Conservation (phyloP, 2,888 invertebrate species). For the Sthenelais limicola region DNA sequence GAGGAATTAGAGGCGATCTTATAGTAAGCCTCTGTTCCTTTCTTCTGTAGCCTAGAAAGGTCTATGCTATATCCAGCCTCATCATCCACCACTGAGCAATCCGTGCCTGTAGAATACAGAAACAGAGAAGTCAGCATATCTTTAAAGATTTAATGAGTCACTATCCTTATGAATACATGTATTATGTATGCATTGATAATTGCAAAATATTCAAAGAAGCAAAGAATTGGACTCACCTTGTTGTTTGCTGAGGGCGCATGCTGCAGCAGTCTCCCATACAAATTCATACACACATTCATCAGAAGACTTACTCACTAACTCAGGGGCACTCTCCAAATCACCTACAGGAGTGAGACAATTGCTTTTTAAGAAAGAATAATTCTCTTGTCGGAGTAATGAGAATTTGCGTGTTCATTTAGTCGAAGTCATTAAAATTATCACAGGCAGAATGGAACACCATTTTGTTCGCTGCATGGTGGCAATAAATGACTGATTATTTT, state of each 20-base stretch:
- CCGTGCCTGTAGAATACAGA: conserved; percentile 52
- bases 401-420: too few species aligned
- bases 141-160: too few species aligned
- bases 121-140: too few species aligned
- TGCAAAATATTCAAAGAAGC: too few species aligned
- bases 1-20: conserved; percentile 45
- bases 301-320: conserved; percentile 55
- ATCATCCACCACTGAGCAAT: conserved; percentile 59
- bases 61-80: conserved; percentile 53
- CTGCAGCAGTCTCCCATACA: conserved; percentile 69
- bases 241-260: conserved; percentile 59
- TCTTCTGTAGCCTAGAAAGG: conserved; percentile 4
- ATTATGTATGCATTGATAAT: too few species aligned
- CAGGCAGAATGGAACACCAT: too few species aligned
- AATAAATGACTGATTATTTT: too few species aligned
- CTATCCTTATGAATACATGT: too few species aligned
- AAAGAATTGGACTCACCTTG: too few species aligned
- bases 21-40: conserved; percentile 50
- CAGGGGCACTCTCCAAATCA: conserved; percentile 60
- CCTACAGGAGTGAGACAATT: conserved; percentile 52
- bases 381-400: too few species aligned
- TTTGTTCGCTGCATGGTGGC: too few species aligned
- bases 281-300: conserved; percentile 65
- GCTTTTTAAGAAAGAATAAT: not conserved
- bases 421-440: too few species aligned